These are phyloP conservation scores for Drosophila mimica DNA, from an alignment of 2,888 invertebrate genomes.

Conservation along the genomic window DNA sequence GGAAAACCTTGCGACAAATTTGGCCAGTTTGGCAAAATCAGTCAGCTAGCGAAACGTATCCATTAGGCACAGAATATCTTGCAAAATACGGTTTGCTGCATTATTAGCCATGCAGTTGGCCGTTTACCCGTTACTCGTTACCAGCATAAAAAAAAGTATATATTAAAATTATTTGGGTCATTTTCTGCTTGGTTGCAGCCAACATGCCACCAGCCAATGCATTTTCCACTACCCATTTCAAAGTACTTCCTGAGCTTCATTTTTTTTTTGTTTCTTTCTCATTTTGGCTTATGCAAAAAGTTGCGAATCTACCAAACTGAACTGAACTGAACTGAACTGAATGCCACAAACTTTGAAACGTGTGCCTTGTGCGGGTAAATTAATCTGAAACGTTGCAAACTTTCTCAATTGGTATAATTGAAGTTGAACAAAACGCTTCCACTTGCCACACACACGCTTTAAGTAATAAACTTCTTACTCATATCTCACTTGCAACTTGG, in stretches of 20 bases:
- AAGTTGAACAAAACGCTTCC: conserved; percentile 46
- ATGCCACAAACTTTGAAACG: conserved; percentile 9
- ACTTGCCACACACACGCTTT: conserved; percentile 5
- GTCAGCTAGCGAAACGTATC: conserved; percentile 50
- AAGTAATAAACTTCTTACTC: conserved; percentile 3
- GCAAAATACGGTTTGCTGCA: conserved; percentile 76
- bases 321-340: conserved; percentile 6
- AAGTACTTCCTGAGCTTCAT: conserved; percentile 10
- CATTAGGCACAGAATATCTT: conserved; percentile 50
- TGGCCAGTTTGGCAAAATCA: conserved; percentile 20
- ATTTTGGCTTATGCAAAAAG: conserved; percentile 43
- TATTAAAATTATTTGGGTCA: conserved; percentile 77
- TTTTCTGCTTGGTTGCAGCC: conserved; percentile 55
- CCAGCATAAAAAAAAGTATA: background rate
- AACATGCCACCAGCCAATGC: conserved; percentile 44
- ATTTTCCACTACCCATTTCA: conserved; percentile 57
- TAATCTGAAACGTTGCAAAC: conserved; percentile 67
- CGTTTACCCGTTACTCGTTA: conserved; percentile 53
- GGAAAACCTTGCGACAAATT: background rate
- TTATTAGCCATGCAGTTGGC: conserved; percentile 31
- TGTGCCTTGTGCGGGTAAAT: conserved; percentile 42
- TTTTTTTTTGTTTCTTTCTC: conserved; percentile 15
- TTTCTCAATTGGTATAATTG: conserved; percentile 69
- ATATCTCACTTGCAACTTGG: background rate
- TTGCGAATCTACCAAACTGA: conserved; percentile 18